phyloP scores from a whole-genome alignment of 2,797 vertebrate genomes.

The Brotula barbata region DNA sequence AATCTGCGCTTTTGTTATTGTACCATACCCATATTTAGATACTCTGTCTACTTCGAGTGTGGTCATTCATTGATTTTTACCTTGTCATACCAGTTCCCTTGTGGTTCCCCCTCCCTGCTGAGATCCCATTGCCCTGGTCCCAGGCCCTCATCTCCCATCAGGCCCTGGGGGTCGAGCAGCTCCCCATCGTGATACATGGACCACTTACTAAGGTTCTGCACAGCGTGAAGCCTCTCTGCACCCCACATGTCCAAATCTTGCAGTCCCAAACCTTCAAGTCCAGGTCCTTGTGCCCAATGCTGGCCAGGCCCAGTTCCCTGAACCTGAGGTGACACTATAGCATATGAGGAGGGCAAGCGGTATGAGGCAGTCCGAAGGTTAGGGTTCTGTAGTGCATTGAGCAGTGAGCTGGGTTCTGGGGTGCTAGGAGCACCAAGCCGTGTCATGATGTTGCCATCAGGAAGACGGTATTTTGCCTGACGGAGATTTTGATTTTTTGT shows the following conservation, averaged over 20 bases:
- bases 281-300: constrained; percentile 80
- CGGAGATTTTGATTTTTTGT: constrained; percentile 70
- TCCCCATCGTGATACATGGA: constrained; percentile 78
- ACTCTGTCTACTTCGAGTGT: not conserved
- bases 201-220: constrained; percentile 79
- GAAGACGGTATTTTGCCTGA: constrained; percentile 65
- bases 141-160: constrained; percentile 55
- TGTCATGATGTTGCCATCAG: constrained; percentile 64
- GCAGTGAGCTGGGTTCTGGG: constrained; percentile 53
- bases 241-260: constrained; percentile 80
- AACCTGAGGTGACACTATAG: constrained; percentile 88
- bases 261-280: constrained; percentile 56
- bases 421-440: constrained; percentile 59
- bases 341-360: constrained; percentile 81
- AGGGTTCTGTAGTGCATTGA: constrained; percentile 61
- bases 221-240: constrained; percentile 79
- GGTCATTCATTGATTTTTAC: constrained; percentile 61
- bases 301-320: constrained; percentile 80
- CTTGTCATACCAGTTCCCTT: constrained; percentile 87
- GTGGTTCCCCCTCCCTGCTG: constrained; percentile 79
- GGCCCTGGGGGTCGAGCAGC: constrained; percentile 72
- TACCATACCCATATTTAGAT: constrained; percentile 1
- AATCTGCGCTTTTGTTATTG: too few species aligned
- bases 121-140: constrained; percentile 77
- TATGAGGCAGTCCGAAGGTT: constrained; percentile 72